Base-by-base conservation (phyloP, 2,797 vertebrate genomes). In the Tarsius wallacei region DNA sequence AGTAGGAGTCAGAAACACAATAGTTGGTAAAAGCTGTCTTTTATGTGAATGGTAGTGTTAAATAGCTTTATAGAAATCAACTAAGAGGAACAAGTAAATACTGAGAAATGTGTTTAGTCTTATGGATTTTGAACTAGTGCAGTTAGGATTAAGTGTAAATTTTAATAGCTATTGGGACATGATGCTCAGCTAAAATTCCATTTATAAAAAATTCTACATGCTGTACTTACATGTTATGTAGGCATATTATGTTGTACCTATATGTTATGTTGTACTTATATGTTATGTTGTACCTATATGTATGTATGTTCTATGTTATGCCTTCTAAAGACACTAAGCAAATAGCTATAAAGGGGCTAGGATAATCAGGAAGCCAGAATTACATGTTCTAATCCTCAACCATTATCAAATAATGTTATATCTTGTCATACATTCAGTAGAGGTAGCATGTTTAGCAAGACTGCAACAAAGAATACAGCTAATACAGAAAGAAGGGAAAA, bases 31-130 rank as follows among this genome's bases (percentile, higher is more conserved):
- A 64, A 57, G 2, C 19, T 90, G 42, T 87, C n/a, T 85, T 90
- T 93, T 55, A 33, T 42, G 31, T 55, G 55, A 90, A 47, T 3
- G 33, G n/a, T 53, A 21, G 55, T 86, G 84, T 93, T 55, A 15
- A 61, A 93, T 82, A 91, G 15, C 36, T 91, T 51, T 28, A 82
- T 61, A 68, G 77, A 93, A 94, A 59, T 64, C 55, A 77, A 61
- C 47, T 85, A 55, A 81, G 26, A 86, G 49, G 22, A 77, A 80
- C 84, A 87, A 63, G 0, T 73, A 71, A 90, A 74, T 10, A 24
- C 12, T 4, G 31, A 76, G 17, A 55, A 93, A 12, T 55, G 3
- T 83, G 2, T 64, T 94, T 6, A 64, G 68, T 91, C 51, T 57
- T 78, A 31, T 1, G 21, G 4, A 91, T 82, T 96, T 96, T 78